Evolutionary conservation across 2,888 invertebrate species (phyloP), one percentile per base, ranked within the genome.

Genomic region (Apotomis turbidana): DNA sequence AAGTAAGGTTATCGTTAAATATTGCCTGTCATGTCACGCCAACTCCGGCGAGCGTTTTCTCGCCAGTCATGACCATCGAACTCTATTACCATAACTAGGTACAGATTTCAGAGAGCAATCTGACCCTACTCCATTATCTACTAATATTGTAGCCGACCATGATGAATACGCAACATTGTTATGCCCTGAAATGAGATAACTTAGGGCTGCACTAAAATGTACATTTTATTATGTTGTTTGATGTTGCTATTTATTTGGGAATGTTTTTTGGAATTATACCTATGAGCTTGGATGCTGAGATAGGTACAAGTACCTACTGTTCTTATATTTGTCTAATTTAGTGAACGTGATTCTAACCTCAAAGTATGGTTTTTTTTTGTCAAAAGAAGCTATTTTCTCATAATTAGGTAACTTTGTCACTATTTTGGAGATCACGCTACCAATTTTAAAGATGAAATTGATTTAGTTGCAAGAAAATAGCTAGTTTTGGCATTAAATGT

Each of bases 31-130:
- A 68, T 72, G 68, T 72, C 62, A 68, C 68, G 62, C 68, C 36
- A 68, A 58, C 57, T 72, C 52, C 49, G 15, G 8, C 68, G 15
- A 46, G 13, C 68, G 58, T 61, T 46, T 69, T 68, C 60, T 36
- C 67, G 62, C 74, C 49, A 68, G 71, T 74, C 74, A 75, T 49
- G 82, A 77, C 80, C 78, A 83, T 80, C 83, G 80, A 81, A 78
- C 80, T 83, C 80, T 79, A 86, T 88, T 86, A 88, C 81, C 85
- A 87, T 88, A 84, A 87, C 86, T 85, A 84, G 83, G 81, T 83
- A 83, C 82, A 83, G 85, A 85, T 85, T 87, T 83, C 79, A 27
- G 27, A 81, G 80, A 80, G 79, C 79, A 81, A 80, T 79, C 83
- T 82, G 80, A 84, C 86, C 86, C 83, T 79, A 78, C 80, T 83